Evolutionary conservation across 2,113 vertebrate species (phyloP).

Genomic region (Plecturocebus donacophilus): DNA sequence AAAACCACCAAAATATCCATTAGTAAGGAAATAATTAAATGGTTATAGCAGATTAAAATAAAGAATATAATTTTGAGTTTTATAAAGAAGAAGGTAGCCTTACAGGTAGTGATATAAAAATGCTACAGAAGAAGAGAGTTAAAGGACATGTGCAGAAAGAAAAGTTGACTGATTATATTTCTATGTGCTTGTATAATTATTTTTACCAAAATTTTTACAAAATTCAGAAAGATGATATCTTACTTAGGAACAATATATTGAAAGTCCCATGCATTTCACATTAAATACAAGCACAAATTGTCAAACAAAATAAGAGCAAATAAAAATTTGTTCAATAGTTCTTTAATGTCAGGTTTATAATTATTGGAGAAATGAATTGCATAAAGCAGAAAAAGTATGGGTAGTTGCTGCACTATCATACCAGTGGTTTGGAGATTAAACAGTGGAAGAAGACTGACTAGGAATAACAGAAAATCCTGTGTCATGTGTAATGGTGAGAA

Average conservation of each 20-base stretch:
- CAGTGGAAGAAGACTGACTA: not conserved
- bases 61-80: not conserved
- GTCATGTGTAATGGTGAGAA: too few species aligned
- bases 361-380: not conserved
- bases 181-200: not conserved
- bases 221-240: not conserved
- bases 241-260: not conserved
- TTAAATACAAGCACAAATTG: not conserved
- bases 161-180: not conserved
- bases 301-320: constrained; percentile 8
- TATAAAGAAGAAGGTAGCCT: not conserved
- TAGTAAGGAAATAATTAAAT: not conserved
- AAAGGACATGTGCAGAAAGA: not conserved
- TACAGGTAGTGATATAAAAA: not conserved
- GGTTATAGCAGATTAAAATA: not conserved
- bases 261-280: not conserved
- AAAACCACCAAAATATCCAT: not conserved
- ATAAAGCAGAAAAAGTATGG: not conserved
- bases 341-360: not conserved
- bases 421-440: not conserved
- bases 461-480: too few species aligned
- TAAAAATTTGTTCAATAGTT: not conserved
- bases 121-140: not conserved
- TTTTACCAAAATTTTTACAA: not conserved
- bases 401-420: not conserved